Percentiles rank a stretch among this genome's conserved stretches.
These are phyloP conservation scores for Trissolcus japonicus DNA, from an alignment of 2,888 invertebrate species.

Conservation along the genomic window DNA sequence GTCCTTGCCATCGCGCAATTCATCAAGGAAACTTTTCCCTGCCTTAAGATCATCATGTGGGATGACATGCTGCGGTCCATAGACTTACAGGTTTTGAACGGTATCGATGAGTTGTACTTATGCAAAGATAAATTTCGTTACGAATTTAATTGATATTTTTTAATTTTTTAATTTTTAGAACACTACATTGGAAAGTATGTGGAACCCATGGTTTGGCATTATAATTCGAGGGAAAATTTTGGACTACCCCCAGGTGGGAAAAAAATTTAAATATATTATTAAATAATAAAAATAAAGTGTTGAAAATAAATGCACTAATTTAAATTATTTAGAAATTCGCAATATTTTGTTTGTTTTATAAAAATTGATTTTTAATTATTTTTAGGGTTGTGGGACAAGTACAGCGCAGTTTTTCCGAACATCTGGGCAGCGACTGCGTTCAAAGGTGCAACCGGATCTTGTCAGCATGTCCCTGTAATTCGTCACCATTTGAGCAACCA, in stretches of 20 bases:
- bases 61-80: constrained; percentile 89
- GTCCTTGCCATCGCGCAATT: constrained; percentile 80
- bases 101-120: constrained; percentile 71
- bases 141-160: background rate
- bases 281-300: background rate
- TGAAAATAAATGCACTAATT: too few relatives aligned
- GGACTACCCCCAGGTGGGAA: constrained; percentile 73
- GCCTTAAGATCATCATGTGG: constrained; percentile 86
- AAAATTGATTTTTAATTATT: background rate
- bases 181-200: constrained; percentile 80
- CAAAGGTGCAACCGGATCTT: constrained; percentile 87
- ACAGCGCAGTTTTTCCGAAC: constrained; percentile 81
- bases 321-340: too few relatives aligned
- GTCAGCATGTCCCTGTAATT: constrained; percentile 83
- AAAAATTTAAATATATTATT: background rate
- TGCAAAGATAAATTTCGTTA: background rate
- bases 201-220: constrained; percentile 85
- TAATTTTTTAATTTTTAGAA: constrained; percentile 75
- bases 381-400: constrained; percentile 81
- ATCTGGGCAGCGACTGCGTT: constrained; percentile 90
- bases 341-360: too few relatives aligned
- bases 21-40: constrained; percentile 81
- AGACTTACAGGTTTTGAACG: constrained; percentile 78
- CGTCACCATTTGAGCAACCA: constrained; percentile 87
- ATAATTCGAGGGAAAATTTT: constrained; percentile 80